A percentile compares a stretch with the other conserved stretches of the same genome.
Conservation (phyloP, 2,797 vertebrate genomes). For the Peromyscus melanophrys region DNA sequence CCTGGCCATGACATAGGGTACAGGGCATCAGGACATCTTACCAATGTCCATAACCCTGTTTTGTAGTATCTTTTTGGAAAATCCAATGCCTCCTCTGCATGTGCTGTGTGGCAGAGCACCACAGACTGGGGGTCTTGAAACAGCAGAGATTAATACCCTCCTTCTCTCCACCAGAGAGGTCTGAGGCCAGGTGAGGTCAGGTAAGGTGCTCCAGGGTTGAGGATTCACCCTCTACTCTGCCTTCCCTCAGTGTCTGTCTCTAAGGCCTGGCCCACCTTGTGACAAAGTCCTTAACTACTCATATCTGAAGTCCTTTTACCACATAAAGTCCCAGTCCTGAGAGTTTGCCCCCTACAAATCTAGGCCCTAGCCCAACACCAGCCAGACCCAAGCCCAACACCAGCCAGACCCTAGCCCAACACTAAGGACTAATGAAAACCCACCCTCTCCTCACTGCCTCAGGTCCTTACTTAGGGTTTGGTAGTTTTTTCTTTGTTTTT, state of each 20-base stretch:
- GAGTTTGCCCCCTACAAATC: background rate
- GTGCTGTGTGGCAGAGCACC: too few relatives aligned
- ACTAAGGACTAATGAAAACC: rapidly evolving
- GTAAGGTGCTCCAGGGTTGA: background rate
- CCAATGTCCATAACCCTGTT: background rate
- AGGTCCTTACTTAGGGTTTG: background rate
- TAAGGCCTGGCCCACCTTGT: background rate
- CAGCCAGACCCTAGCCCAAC: background rate
- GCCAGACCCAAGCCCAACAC: background rate
- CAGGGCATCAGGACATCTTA: too few relatives aligned
- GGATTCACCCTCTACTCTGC: background rate
- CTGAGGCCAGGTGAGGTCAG: background rate
- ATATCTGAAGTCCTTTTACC: background rate
- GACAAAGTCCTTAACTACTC: background rate
- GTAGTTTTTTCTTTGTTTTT: background rate
- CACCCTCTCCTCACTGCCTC: rapidly evolving
- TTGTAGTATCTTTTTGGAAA: background rate
- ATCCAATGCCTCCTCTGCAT: rapidly evolving
- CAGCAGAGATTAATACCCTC: too few relatives aligned
- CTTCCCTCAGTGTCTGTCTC: background rate
- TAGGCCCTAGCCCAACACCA: too few relatives aligned
- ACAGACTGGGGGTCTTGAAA: background rate
- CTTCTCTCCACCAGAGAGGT: background rate
- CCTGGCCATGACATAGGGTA: background rate
- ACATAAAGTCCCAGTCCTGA: too few relatives aligned